Evolutionary conservation across 2,113 vertebrate genomes (phyloP).

Genomic region (Rhinopithecus roxellana): DNA sequence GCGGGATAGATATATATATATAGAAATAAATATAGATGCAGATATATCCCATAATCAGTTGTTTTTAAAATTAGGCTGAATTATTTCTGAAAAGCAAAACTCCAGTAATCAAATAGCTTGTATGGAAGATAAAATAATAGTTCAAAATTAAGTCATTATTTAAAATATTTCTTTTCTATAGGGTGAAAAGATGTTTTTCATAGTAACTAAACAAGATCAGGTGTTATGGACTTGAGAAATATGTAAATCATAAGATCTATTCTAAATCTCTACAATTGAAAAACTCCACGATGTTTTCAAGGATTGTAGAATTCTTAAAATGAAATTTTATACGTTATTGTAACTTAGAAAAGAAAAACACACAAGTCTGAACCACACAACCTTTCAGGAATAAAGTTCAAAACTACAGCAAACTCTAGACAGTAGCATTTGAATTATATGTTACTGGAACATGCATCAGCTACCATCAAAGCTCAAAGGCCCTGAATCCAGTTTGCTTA

Average conservation of each 20-base stretch:
- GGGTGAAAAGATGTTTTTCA: background rate
- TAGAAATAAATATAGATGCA: background rate
- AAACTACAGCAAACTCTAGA: background rate
- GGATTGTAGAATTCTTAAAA: background rate
- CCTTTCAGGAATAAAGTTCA: background rate
- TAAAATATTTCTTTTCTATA: background rate
- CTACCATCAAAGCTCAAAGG: background rate
- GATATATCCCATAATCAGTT: background rate
- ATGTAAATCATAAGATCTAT: background rate
- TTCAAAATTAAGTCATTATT: constrained; percentile 24
- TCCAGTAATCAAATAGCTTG: background rate
- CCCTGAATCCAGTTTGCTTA: background rate
- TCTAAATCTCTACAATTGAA: background rate
- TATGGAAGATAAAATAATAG: background rate
- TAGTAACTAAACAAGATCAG: background rate
- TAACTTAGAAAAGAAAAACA: background rate
- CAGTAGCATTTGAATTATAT: background rate
- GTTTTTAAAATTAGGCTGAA: background rate
- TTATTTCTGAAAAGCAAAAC: constrained; percentile 7
- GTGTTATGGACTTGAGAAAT: background rate
- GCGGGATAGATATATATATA: background rate
- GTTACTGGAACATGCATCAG: background rate
- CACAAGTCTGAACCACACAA: background rate
- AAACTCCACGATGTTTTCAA: background rate
- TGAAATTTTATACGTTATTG: background rate